Percentiles rank a stretch among this genome's conserved stretches.
phyloP scores from a whole-genome alignment of 2,113 vertebrate species.

The Prunella fulvescens region DNA sequence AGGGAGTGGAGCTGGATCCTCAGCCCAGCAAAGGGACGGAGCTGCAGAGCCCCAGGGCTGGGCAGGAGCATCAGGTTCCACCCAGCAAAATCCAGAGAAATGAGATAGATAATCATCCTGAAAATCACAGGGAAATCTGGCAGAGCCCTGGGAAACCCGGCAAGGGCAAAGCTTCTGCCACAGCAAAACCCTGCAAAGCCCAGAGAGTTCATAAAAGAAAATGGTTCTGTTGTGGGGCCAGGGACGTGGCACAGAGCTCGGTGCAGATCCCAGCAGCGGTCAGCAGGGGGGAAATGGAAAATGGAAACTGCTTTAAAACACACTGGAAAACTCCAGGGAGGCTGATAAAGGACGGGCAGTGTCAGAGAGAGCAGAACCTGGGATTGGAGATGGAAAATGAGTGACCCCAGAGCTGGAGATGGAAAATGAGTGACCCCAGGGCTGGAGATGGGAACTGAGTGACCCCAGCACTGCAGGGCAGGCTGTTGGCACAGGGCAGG shows the following conservation, averaged over 20 bases:
- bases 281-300: not conserved
- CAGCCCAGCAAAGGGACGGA: not conserved
- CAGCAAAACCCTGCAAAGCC: not conserved
- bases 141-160: not conserved
- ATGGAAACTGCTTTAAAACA: rapidly evolving
- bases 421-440: too few species aligned
- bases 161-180: rapidly evolving
- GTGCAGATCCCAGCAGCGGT: not conserved
- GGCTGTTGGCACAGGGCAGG: not conserved
- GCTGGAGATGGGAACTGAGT: too few species aligned
- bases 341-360: not conserved
- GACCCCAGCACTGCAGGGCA: not conserved
- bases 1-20: not conserved
- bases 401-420: too few species aligned
- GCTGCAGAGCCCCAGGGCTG: not conserved
- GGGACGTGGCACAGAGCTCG: not conserved
- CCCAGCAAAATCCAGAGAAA: not conserved
- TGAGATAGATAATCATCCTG: rapidly evolving
- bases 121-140: not conserved
- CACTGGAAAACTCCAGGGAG: not conserved
- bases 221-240: not conserved
- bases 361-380: rapidly evolving
- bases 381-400: rapidly evolving
- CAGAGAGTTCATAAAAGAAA: rapidly evolving
- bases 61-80: not conserved